A percentile compares a stretch with the other conserved stretches of the same genome.
Evolutionary conservation across 2,797 vertebrate genomes (phyloP).

Genomic region (Sorex maritimensis): DNA sequence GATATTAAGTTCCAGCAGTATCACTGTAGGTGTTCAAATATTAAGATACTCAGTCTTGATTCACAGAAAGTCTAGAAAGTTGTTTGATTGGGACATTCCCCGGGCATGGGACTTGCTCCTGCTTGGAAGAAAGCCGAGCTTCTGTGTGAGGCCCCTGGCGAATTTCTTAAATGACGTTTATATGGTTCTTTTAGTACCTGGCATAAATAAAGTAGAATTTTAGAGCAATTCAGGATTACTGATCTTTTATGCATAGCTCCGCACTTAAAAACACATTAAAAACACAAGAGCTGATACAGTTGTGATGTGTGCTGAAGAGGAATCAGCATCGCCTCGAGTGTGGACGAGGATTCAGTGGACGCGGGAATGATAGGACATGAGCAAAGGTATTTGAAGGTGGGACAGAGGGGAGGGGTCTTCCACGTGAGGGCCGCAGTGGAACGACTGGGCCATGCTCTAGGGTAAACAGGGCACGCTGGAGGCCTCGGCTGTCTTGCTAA

Average conservation of each 20-base stretch:
- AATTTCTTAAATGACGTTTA: conserved; percentile 14
- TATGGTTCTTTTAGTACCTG: conserved; percentile 34
- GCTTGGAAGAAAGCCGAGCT: no score
- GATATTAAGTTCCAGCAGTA: conserved; percentile 42
- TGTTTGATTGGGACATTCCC: no score
- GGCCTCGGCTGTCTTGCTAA: background rate
- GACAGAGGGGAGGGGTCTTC: background rate
- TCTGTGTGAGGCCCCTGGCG: no score
- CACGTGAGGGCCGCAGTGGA: background rate
- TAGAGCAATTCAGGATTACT: conserved; percentile 51
- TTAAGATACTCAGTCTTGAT: conserved; percentile 33
- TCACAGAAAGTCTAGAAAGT: background rate
- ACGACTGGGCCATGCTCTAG: background rate
- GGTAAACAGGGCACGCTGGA: background rate
- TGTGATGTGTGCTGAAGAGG: background rate
- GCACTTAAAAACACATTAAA: background rate
- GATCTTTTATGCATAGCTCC: background rate
- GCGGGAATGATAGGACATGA: background rate
- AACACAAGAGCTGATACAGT: background rate
- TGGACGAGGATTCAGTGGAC: background rate
- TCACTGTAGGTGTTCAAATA: background rate
- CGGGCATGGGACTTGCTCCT: no score
- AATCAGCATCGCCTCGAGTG: background rate
- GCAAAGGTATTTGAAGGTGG: background rate
- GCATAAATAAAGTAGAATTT: background rate